Percentiles rank a stretch among this genome's conserved stretches.
Conservation (phyloP, 2,113 vertebrate genomes). For the Entomyzon cyanotis region DNA sequence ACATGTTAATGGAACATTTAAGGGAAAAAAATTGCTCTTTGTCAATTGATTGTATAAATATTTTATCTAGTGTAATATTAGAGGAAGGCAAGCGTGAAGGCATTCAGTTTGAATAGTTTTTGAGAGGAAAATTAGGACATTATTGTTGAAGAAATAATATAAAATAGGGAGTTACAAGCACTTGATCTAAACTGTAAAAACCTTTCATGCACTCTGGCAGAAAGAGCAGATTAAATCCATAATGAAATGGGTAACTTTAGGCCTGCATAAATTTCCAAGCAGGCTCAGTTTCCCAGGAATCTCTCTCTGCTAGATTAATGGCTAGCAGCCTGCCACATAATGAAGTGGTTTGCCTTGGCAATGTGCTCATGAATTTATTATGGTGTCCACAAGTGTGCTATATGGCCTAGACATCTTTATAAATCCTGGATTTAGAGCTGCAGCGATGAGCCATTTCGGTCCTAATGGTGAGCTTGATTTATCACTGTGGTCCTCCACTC, state of each 20-base stretch:
- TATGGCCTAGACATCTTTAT: conserved; percentile 91
- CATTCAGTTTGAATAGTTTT: conserved; percentile 63
- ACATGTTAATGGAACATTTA: conserved; percentile 82
- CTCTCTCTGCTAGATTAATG: conserved; percentile 92
- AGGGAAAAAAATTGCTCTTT: conserved; percentile 69
- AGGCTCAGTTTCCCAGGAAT: conserved; percentile 84
- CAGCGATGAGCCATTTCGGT: conserved; percentile 81
- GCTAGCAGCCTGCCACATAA: conserved; percentile 89
- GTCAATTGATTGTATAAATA: conserved; percentile 85
- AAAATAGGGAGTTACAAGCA: conserved; percentile 77
- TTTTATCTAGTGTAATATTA: conserved; percentile 81
- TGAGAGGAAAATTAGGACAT: conserved; percentile 74
- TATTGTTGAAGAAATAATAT: conserved; percentile 80
- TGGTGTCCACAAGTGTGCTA: conserved; percentile 93
- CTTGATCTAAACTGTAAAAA: conserved; percentile 82
- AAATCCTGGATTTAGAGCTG: conserved; percentile 88
- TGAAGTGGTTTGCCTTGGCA: conserved; percentile 96
- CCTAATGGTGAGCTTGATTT: conserved; percentile 88
- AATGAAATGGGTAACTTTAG: conserved; percentile 95
- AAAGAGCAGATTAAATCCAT: conserved; percentile 90
- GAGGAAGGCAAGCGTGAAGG: conserved; percentile 68
- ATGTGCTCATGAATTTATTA: conserved; percentile 95
- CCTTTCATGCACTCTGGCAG: conserved; percentile 74
- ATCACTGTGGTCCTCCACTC: conserved; percentile 79
- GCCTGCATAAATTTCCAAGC: conserved; percentile 90